Base-by-base conservation (phyloP, 2,797 vertebrate species). In the Sylvia borin region DNA sequence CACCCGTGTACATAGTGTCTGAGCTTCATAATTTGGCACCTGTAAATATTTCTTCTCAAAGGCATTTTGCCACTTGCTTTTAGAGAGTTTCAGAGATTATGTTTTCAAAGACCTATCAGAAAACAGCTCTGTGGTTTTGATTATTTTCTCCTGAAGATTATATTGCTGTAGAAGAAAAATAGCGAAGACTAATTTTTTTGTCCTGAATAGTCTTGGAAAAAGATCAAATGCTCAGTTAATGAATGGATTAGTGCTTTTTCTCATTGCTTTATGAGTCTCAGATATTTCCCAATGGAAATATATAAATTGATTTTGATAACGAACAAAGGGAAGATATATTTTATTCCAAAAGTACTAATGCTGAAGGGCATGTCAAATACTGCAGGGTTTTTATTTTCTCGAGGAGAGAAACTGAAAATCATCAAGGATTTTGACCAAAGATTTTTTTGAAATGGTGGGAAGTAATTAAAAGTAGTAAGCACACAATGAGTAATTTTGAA, bases 161-260 rank as follows among this genome's bases (percentile, higher is more conserved):
- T 22, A 57, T 57, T 85, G 13, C 74, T 85, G 29, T 53, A 57
- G 48, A 67, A 89, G 45, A 70, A 67, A 92, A 90, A 67, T 26
- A 71, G 9, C 2, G 0, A 89, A 68, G 45, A 75, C 77, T 76
- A 67, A 42, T 85, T 77, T 95, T 61, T 61, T 54, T 72, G 32
- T 78, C 50, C 50, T 85, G 89, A 43, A 65, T 83, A 88, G 48
- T 78, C 86, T 91, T 75, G 24, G 79, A 91, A 91, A 92, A 92
- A 96, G 92, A 93, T 94, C 85, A 96, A 95, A 94, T 96, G 54
- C 74, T 79, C 68, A 50, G 53, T 78, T 96, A 94, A 96, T 93
- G 93, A 96, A 90, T 62, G 54, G 87, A 94, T 95, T 90, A 94
- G 26, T 58, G 57, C 54, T 88, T 75, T 90, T 95, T 57, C 50